Percentiles rank a stretch among this genome's conserved stretches.
Evolutionary conservation across 1,140 invertebrate genomes (phyloP).

Genomic region (Drosophila kanapiae): DNA sequence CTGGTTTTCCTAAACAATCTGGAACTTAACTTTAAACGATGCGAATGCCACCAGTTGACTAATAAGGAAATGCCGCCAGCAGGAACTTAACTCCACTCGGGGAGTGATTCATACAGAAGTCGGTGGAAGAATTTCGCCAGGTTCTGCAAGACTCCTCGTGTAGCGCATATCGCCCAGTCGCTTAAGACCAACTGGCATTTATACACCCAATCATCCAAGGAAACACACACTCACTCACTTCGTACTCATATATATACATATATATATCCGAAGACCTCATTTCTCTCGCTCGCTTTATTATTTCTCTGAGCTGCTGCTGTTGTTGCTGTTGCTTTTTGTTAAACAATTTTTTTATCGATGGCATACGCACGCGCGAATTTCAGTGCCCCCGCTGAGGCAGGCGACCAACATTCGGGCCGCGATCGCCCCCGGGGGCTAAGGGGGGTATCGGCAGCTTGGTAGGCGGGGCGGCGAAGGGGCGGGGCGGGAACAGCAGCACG

Average conservation of each 20-base stretch:
- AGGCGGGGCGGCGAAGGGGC: not conserved
- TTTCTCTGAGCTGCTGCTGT: constrained; percentile 48
- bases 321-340: constrained; percentile 63
- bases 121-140: constrained; percentile 9
- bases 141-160: constrained; percentile 40
- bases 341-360: constrained; percentile 82
- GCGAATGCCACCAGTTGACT: constrained; percentile 1
- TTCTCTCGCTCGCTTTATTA: constrained; percentile 69
- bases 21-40: not conserved
- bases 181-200: constrained; percentile 47
- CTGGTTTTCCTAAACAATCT: constrained; percentile 3
- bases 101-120: constrained; percentile 39
- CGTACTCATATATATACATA: constrained; percentile 6
- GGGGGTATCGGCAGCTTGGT: not conserved
- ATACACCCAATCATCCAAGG: constrained; percentile 28
- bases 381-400: constrained; percentile 71
- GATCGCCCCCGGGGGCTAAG: constrained; percentile 45
- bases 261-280: constrained; percentile 67
- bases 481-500: constrained; percentile 60
- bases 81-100: constrained; percentile 4
- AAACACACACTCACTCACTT: constrained; percentile 18
- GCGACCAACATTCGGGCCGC: constrained; percentile 61
- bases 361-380: constrained; percentile 83
- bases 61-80: constrained; percentile 19
- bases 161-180: constrained; percentile 64